These are phyloP conservation scores for Cyprichromis sp. DNA, from an alignment of 2,113 vertebrate species.

Conservation along the genomic window DNA sequence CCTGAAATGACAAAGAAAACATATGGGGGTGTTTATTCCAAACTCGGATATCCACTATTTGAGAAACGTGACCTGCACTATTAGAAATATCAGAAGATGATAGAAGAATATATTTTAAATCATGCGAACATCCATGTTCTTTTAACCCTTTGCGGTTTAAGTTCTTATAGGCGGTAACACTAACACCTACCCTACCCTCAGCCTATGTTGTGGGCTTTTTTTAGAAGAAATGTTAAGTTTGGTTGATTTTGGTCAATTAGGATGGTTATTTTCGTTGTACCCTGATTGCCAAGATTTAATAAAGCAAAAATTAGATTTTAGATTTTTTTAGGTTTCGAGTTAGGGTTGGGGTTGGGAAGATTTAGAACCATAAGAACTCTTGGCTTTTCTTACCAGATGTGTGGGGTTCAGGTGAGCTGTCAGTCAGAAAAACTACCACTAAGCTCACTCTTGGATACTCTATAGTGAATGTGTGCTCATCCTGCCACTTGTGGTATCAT, in stretches of 20 bases:
- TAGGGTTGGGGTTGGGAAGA: not conserved
- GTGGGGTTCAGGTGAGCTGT: conserved; percentile 41
- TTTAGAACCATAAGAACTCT: not conserved
- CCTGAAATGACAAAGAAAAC: not conserved
- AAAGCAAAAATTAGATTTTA: not conserved
- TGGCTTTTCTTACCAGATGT: conserved; percentile 13
- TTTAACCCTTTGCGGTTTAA: not conserved
- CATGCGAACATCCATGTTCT: not conserved
- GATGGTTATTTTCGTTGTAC: not conserved
- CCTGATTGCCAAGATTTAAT: not conserved
- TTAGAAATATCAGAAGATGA: not conserved
- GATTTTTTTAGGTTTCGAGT: not conserved
- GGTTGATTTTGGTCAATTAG: not conserved
- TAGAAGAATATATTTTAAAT: not conserved
- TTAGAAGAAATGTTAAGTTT: not conserved
- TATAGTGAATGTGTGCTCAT: conserved; percentile 43
- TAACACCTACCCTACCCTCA: not conserved
- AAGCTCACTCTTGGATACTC: conserved; percentile 18
- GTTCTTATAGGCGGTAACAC: not conserved
- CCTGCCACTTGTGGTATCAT: conserved; percentile 31
- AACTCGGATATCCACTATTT: not conserved
- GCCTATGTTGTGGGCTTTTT: not conserved
- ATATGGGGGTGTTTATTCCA: not conserved
- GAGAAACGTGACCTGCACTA: not conserved
- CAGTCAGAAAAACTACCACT: conserved; percentile 14